phyloP scores from a whole-genome alignment of 2,113 vertebrate species.

The Lophotis ruficrista region DNA sequence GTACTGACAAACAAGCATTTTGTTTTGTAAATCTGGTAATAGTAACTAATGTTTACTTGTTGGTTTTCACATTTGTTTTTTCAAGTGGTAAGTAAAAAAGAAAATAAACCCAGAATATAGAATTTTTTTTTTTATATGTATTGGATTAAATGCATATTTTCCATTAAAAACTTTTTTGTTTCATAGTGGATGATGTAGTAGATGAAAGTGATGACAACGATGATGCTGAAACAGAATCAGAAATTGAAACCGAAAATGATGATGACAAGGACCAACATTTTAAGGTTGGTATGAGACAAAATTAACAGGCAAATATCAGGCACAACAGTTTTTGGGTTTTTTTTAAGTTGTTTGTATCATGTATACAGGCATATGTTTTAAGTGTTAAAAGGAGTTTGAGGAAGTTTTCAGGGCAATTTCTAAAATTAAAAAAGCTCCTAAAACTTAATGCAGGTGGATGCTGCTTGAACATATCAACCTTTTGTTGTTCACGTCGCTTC shows the following conservation, averaged over 20 bases:
- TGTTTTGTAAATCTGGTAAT: neutral
- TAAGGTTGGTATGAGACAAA: slow-evolving; percentile 74
- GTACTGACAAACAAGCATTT: neutral
- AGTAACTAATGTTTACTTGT: neutral
- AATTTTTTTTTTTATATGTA: neutral
- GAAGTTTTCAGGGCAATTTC: neutral
- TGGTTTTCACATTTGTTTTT: neutral
- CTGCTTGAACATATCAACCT: neutral
- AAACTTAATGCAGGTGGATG: neutral
- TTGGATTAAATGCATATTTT: slow-evolving; percentile 47
- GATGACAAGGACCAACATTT: slow-evolving; percentile 84
- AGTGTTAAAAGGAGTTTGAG: neutral
- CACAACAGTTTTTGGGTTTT: neutral
- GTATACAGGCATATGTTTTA: neutral
- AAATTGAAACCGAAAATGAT: slow-evolving; percentile 89
- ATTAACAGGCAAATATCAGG: neutral
- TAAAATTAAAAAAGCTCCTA: neutral
- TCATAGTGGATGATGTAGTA: slow-evolving; percentile 93
- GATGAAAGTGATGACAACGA: slow-evolving; percentile 97
- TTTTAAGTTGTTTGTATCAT: neutral
- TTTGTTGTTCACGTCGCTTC: neutral
- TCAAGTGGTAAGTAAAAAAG: neutral
- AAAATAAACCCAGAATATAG: neutral
- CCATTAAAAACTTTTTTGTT: slow-evolving; percentile 62
- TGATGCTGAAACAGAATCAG: slow-evolving; percentile 87